phyloP scores from a whole-genome alignment of 2,888 invertebrate genomes.

The Polia nebulosa region DNA sequence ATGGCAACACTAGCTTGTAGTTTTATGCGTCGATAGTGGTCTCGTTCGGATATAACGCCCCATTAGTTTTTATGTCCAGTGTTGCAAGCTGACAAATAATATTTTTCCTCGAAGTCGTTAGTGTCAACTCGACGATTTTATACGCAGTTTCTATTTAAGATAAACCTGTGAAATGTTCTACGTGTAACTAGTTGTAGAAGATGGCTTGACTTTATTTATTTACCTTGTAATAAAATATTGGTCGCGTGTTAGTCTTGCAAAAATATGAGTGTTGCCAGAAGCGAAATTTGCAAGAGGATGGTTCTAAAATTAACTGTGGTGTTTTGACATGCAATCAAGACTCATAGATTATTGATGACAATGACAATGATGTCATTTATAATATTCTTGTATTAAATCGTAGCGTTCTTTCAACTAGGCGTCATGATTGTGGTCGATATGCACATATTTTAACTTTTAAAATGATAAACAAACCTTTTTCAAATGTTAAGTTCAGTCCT shows the following conservation, averaged over 20 bases:
- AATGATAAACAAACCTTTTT: too few species aligned
- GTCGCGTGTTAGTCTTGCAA: slow-evolving; percentile 49
- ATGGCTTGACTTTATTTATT: slow-evolving; percentile 38
- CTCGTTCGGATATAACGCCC: slow-evolving; percentile 75
- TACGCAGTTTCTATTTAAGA: slow-evolving; percentile 68
- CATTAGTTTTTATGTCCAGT: slow-evolving; percentile 82
- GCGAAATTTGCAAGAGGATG: slow-evolving; percentile 31
- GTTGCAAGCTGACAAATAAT: slow-evolving; percentile 74
- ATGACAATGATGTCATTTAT: neutral
- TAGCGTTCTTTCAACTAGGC: too few species aligned
- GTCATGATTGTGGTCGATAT: too few species aligned
- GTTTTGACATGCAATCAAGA: slow-evolving; percentile 38
- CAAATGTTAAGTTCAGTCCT: neutral
- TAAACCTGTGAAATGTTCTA: slow-evolving; percentile 56
- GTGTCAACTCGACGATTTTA: slow-evolving; percentile 66
- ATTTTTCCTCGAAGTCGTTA: slow-evolving; percentile 67
- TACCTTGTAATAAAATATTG: slow-evolving; percentile 42
- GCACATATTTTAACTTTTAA: too few species aligned
- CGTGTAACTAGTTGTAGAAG: slow-evolving; percentile 42
- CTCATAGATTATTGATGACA: slow-evolving; percentile 1
- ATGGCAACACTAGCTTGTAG: slow-evolving; percentile 54
- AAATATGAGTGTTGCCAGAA: slow-evolving; percentile 51
- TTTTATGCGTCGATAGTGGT: slow-evolving; percentile 77
- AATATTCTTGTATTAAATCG: too few species aligned
- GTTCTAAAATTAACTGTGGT: slow-evolving; percentile 32